Evolutionary conservation across 2,797 vertebrate genomes (phyloP).

Genomic region (Heterohyrax brucei): DNA sequence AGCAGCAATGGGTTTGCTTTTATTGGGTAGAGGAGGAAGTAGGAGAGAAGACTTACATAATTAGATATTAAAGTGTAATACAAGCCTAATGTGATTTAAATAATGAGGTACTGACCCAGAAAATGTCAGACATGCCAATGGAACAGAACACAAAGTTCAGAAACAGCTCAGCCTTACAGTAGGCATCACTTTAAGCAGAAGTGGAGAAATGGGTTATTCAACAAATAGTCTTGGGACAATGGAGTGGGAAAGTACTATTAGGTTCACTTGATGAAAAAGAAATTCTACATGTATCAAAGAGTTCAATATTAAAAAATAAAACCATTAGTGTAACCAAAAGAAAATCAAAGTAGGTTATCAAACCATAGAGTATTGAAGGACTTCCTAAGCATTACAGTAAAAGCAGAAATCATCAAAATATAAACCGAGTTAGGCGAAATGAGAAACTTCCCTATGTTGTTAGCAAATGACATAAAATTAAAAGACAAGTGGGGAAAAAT

Average conservation of each 20-base stretch:
- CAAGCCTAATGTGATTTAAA: neutral
- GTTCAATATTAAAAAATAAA: constrained; percentile 52
- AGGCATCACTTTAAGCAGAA: constrained; percentile 26
- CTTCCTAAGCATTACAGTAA: neutral
- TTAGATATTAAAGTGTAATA: neutral
- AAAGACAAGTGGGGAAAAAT: constrained; percentile 5
- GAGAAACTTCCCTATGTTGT: neutral
- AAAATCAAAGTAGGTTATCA: constrained; percentile 45
- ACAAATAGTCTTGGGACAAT: neutral
- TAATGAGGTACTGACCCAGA: neutral
- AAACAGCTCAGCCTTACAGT: neutral
- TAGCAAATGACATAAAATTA: constrained; percentile 52
- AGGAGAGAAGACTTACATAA: neutral
- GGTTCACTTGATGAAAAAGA: neutral
- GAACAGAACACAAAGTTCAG: neutral
- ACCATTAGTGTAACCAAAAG: constrained; percentile 36
- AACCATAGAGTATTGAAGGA: neutral
- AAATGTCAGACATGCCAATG: neutral
- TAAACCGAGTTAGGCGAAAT: constrained; percentile 6
- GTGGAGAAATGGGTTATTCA: constrained; percentile 25
- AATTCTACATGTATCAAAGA: neutral
- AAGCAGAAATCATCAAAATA: constrained; percentile 41
- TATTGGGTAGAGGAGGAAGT: too few species aligned
- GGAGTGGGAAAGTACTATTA: neutral
- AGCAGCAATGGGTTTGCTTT: too few species aligned